Evolutionary conservation across 1,140 invertebrate species (phyloP), one percentile per base, ranked within the genome.

Genomic region (Anadara kagoshimensis): DNA sequence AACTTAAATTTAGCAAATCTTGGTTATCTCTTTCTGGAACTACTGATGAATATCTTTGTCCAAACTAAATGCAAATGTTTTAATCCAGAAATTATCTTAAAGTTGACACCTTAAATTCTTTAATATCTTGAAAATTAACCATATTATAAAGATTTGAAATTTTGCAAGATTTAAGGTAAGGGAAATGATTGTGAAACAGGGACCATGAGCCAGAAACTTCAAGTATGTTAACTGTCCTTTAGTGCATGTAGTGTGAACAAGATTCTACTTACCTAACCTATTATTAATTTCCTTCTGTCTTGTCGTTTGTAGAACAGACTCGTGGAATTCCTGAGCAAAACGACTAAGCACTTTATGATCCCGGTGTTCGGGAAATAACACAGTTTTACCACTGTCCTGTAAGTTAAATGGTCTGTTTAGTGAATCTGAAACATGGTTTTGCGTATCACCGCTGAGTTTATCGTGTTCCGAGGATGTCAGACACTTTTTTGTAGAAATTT

Each of bases 271-370:
- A 80, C 76, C 75, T 65, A 71, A 54, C 65, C 73, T 76, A 7
- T 58, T 54, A 16, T 68, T 45, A 44, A 75, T 57, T 51, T 78
- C 79, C 61, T 87, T 92, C 79, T 83, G 83, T 51, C 81, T 59
- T 22, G 87, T 88, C 20, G 82, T 81, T 59, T 85, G 79, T 18
- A 88, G 73, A n/a, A 88, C 87, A 16, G 87, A 87, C 59, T 87
- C 81, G 67, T 88, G 87, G 66, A 88, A 90, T 78, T 89, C 87
- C 73, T 89, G 85, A 56, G 81, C 88, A 82, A 90, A 90, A 45
- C 69, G 73, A 72, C 79, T 83, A 16, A 78, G 79, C 53, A 56
- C 73, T 53, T 54, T 74, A 56, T 62, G 67, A 47, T 67, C 56
- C 56, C 78, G 70, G 49, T 72, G 54, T 43, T 76, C 78, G 1